Base-by-base conservation (phyloP, 2,797 vertebrate species). In the Nyctibius grandis region DNA sequence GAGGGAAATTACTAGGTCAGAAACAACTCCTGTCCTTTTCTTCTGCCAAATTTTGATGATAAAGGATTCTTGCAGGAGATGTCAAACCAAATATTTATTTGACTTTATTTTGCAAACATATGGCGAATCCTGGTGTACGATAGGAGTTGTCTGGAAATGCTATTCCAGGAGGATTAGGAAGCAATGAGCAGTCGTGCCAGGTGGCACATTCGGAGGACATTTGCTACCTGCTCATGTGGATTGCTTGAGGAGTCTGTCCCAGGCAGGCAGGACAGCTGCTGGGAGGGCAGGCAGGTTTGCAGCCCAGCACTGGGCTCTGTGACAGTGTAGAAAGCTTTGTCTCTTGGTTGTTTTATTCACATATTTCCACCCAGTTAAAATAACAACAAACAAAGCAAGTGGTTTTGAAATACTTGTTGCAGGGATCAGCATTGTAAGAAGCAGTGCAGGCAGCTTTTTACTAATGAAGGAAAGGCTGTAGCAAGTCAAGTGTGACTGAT, bases 51-150 rank as follows among this genome's bases (percentile, higher is more conserved):
- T 94, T 61, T 59, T 78, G 65, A 81, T 1, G 1, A 47, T 70
- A 88, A 94, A 86, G 69, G 29, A 44, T 95, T 72, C 74, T 94
- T 93, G 77, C 76, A 91, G 85, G 79, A 80, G 59, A 45, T 47
- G 47, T 91, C 80, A 76, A 76, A 78, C 65, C 68, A 65, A 57
- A 80, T 88, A 63, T 80, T 59, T 57, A 54, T 84, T 68, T 78
- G n/a, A 84, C 53, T 93, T 94, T 28, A 61, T 91, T 90, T 84
- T 84, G 65, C 69, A 75, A 90, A 65, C 89, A 56, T 50, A 59
- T 0, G 5, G 85, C 69, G 57, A 79, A 78, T 73, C 63, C 90
- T 10, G 0, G 64, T 45, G 40, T 60, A 20, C 53, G 85, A 57
- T 53, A 44, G 83, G 57, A 57, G 61, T 11, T 90, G 76, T 59